Percentiles rank a stretch among this genome's conserved stretches.
phyloP scores from a whole-genome alignment of 2,113 vertebrate genomes.

The Laticauda colubrina region DNA sequence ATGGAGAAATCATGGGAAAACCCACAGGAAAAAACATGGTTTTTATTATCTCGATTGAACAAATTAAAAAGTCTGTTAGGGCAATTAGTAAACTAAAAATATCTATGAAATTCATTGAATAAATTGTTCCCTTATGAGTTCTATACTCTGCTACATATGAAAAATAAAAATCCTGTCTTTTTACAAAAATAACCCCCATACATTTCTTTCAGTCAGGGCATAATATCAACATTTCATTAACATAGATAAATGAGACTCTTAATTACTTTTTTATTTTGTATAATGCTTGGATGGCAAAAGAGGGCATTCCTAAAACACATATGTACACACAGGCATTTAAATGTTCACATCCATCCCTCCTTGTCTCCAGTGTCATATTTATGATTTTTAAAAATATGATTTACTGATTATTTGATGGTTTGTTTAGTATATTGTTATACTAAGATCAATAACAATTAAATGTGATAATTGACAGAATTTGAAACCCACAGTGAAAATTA shows the following conservation, averaged over 20 bases:
- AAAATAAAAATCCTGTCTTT: conserved; percentile 33
- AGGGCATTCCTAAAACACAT: background rate
- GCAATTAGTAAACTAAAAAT: conserved; percentile 37
- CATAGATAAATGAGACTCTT: background rate
- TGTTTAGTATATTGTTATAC: background rate
- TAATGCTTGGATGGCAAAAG: background rate
- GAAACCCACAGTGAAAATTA: background rate
- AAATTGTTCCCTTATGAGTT: conserved; percentile 23
- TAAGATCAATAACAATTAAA: background rate
- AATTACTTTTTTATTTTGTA: background rate
- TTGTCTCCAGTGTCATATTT: background rate
- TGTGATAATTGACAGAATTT: background rate
- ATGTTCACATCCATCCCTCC: background rate
- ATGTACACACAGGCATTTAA: background rate
- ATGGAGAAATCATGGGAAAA: background rate
- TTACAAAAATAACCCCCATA: background rate
- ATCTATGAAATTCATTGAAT: conserved; percentile 24
- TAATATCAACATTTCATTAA: conserved; percentile 5
- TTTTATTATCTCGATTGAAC: conserved; percentile 40
- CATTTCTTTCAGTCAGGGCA: background rate
- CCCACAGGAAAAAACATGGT: conserved; percentile 8
- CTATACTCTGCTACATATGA: conserved; percentile 39
- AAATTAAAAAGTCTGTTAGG: conserved; percentile 34
- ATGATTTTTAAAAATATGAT: background rate
- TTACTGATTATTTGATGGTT: background rate